These are phyloP conservation scores for Lasius fuliginosus DNA, from an alignment of 2,888 invertebrate species.

Conservation along the genomic window DNA sequence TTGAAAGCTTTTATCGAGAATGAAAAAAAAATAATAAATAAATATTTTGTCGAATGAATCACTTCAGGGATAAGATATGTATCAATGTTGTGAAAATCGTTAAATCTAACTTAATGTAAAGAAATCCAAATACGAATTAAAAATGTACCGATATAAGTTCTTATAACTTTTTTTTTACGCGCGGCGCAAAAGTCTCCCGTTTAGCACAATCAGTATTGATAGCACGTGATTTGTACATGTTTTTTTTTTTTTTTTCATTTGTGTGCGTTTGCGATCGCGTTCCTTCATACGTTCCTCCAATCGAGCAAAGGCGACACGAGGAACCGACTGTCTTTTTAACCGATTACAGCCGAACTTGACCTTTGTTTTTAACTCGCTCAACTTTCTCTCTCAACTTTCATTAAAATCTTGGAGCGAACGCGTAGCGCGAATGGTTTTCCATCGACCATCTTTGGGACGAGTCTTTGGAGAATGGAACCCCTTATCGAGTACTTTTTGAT, in stretches of 20 bases:
- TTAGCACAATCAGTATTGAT: slow-evolving; percentile 39
- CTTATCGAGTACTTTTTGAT: slow-evolving; percentile 1
- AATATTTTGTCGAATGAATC: background rate
- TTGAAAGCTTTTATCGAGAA: slow-evolving; percentile 15
- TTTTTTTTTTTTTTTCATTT: slow-evolving; percentile 31
- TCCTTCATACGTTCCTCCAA: slow-evolving; percentile 12
- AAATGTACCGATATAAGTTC: slow-evolving; percentile 23
- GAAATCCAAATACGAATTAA: background rate
- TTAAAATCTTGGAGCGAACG: background rate
- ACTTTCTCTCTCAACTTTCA: background rate
- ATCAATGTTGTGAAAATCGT: background rate
- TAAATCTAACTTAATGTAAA: slow-evolving; percentile 6
- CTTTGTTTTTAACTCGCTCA: slow-evolving; percentile 56
- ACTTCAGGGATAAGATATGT: background rate
- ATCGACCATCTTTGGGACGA: background rate
- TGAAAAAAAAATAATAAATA: slow-evolving; percentile 26
- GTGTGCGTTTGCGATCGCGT: slow-evolving; percentile 15
- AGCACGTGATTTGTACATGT: slow-evolving; percentile 60
- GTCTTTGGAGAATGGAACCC: background rate
- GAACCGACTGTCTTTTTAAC: background rate
- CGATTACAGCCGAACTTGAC: slow-evolving; percentile 68
- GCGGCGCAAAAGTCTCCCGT: slow-evolving; percentile 33
- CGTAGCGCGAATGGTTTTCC: background rate
- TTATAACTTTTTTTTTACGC: slow-evolving; percentile 18
- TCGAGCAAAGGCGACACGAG: background rate